Percentiles rank a stretch among this genome's conserved stretches.
phyloP scores from a whole-genome alignment of 2,888 invertebrate genomes.

The Caenorhabditis uteleia region DNA sequence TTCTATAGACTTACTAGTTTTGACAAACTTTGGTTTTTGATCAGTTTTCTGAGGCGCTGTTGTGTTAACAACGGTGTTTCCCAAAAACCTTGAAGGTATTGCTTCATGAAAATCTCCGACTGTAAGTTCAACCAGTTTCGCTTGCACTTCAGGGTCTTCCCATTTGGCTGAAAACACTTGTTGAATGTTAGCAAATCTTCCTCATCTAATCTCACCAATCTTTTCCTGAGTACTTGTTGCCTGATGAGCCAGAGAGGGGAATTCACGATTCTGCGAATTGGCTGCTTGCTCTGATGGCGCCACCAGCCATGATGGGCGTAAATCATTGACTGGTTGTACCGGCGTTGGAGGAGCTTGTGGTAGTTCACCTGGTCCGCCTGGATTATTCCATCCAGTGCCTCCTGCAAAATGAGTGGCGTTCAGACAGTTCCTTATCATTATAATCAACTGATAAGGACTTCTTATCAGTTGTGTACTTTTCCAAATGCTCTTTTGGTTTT shows the following conservation, averaged over 20 bases:
- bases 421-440: too few species aligned
- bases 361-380: conserved; percentile 18
- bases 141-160: conserved; percentile 12
- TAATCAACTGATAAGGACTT: too few species aligned
- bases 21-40: not conserved
- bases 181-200: not conserved
- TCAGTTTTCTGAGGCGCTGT: not conserved
- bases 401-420: conserved; percentile 23
- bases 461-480: too few species aligned
- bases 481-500: too few species aligned
- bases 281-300: conserved; percentile 32
- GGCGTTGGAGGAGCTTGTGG: conserved; percentile 22
- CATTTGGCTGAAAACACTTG: conserved; percentile 30
- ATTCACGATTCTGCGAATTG: conserved; percentile 78
- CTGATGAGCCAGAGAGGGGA: conserved; percentile 79
- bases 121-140: conserved; percentile 12
- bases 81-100: not conserved
- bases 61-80: not conserved
- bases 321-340: conserved; percentile 28
- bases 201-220: conserved; percentile 3
- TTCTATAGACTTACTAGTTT: conserved; percentile 2
- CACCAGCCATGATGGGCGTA: conserved; percentile 40
- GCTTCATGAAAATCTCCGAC: conserved; percentile 10
- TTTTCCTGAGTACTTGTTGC: conserved; percentile 20
- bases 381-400: conserved; percentile 79